Conservation (phyloP, 2,113 vertebrate genomes). For the Limnothrissa miodon region DNA sequence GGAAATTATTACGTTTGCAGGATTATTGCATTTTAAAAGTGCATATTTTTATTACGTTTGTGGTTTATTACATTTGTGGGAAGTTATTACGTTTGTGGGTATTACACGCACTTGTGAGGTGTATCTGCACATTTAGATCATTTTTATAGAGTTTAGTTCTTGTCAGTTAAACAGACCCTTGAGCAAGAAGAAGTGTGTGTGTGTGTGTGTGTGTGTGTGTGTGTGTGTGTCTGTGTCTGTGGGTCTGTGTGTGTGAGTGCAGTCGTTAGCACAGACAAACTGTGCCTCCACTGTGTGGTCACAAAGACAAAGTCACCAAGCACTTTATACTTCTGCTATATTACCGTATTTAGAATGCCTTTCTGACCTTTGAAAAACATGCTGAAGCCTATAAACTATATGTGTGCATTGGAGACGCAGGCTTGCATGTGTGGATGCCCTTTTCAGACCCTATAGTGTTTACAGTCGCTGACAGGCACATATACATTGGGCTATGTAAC, state of each 20-base stretch:
- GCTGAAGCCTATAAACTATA: background rate
- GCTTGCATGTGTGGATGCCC: background rate
- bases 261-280: background rate
- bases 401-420: background rate
- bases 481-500: conserved; percentile 7
- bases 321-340: background rate
- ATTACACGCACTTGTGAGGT: background rate
- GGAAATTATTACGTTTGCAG: too few relatives aligned
- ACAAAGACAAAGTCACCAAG: background rate
- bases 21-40: too few relatives aligned
- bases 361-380: background rate
- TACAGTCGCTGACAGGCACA: background rate
- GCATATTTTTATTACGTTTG: too few relatives aligned
- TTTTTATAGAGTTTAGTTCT: background rate
- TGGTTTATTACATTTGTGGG: too few relatives aligned
- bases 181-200: background rate
- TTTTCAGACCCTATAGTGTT: conserved; percentile 1
- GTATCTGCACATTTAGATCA: background rate
- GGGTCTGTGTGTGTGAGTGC: background rate
- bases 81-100: too few relatives aligned
- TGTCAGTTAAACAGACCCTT: background rate
- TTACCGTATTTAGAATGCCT: background rate
- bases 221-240: background rate
- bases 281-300: background rate
- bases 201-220: background rate